Percentiles rank a stretch among this genome's conserved stretches.
Evolutionary conservation across 2,797 vertebrate species (phyloP).

Genomic region (Diplodus sargus): DNA sequence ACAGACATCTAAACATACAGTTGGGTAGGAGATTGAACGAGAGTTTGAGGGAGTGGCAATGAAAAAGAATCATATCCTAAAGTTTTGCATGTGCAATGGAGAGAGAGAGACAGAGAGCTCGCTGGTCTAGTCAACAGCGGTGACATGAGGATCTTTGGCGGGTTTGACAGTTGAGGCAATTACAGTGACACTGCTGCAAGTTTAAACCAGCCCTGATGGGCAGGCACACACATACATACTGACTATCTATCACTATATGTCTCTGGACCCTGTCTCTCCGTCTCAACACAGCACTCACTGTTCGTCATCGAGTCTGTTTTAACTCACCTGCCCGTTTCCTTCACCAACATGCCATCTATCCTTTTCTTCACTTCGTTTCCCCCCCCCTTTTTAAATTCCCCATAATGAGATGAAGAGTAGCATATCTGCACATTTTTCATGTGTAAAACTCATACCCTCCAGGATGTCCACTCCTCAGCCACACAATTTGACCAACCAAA

Average conservation of each 20-base stretch:
- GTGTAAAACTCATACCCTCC: neutral
- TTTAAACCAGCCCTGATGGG: constrained; percentile 62
- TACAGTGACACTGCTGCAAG: constrained; percentile 62
- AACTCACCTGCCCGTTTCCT: constrained; percentile 25
- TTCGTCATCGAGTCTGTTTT: constrained; percentile 27
- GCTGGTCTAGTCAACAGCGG: constrained; percentile 42
- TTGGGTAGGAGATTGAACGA: constrained; percentile 24
- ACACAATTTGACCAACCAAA: constrained; percentile 1
- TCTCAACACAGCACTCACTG: constrained; percentile 6
- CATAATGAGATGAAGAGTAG: neutral
- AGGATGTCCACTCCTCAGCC: neutral
- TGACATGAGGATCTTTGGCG: constrained; percentile 54
- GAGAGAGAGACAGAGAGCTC: neutral
- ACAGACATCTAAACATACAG: constrained; percentile 11
- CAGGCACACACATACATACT: constrained; percentile 52
- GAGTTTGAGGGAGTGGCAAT: neutral
- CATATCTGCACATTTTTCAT: neutral
- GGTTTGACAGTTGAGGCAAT: constrained; percentile 73
- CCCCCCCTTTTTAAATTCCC: neutral
- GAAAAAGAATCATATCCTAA: constrained; percentile 12
- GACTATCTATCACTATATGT: constrained; percentile 46
- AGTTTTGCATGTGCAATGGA: constrained; percentile 29
- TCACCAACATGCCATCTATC: constrained; percentile 29
- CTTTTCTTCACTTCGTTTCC: neutral
- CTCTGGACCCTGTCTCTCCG: constrained; percentile 22